Percentiles rank a stretch among this genome's conserved stretches.
These are phyloP conservation scores for Lagopus leucura DNA, from an alignment of 2,113 vertebrate genomes.

Conservation along the genomic window DNA sequence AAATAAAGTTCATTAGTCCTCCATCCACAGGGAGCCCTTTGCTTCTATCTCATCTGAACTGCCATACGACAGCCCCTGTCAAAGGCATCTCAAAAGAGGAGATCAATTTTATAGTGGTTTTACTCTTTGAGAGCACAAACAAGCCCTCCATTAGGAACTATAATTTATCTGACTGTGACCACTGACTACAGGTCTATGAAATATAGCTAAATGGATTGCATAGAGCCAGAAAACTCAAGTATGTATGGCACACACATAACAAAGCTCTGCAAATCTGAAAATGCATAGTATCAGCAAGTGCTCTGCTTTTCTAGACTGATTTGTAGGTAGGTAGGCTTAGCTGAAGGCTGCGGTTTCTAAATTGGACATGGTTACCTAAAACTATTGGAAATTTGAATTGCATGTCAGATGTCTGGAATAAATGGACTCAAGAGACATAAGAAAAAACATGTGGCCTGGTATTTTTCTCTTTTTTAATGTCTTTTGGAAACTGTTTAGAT, in stretches of 20 bases:
- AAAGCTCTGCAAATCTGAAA: constrained; percentile 34
- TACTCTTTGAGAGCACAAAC: constrained; percentile 61
- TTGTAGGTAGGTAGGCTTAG: constrained; percentile 60
- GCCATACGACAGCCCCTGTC: constrained; percentile 20
- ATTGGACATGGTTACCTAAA: constrained; percentile 78
- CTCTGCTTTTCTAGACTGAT: constrained; percentile 48
- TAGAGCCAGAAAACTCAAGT: background rate
- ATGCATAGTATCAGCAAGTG: constrained; percentile 58
- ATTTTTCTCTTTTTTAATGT: constrained; percentile 61
- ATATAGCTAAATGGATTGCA: constrained; percentile 42
- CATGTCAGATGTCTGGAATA: constrained; percentile 75
- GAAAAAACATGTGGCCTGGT: constrained; percentile 66
- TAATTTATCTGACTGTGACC: constrained; percentile 63
- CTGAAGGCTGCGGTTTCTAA: constrained; percentile 72
- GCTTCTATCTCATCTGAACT: constrained; percentile 9
- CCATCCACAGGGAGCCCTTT: constrained; percentile 21
- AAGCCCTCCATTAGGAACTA: constrained; percentile 43
- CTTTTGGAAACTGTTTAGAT: constrained; percentile 66
- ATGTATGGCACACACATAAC: background rate
- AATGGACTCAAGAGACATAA: constrained; percentile 72
- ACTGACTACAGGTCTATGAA: constrained; percentile 24
- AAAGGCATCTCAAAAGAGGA: constrained; percentile 60
- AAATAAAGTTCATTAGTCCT: constrained; percentile 50
- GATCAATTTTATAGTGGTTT: constrained; percentile 63
- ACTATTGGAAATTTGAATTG: constrained; percentile 76